Base-by-base conservation (phyloP, 2,113 vertebrate species). In the Xyrauchen texanus region DNA sequence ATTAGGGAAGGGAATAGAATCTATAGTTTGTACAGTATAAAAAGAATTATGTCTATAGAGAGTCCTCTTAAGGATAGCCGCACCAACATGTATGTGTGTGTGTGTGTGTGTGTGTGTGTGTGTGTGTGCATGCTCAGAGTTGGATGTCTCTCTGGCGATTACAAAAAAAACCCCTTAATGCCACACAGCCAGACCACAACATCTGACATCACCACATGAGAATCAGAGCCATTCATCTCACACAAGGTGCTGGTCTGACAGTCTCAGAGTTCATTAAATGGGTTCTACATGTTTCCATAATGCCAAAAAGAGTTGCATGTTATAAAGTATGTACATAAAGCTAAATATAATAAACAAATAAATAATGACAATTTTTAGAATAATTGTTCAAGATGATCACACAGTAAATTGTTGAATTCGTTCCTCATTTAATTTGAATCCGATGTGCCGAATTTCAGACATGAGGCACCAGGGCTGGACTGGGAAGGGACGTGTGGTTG, bases 141-240 rank as follows among this genome's bases (percentile, higher is more conserved):
- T 72, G 5, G 62, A 60, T 62, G 71, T 76, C 68, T 76, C 62
- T 46, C 21, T n/a, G 51, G 63, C 4, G 66, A 76, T 76, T 70
- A 76, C 65, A 81, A 81, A 81, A 76, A 64, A 76, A 81, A 76
- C 66, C 58, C 73, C 68, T 68, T 76, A 81, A 76, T 63, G 58
- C 58, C 79, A 76, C 79, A 76, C 66, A 81, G 79, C 66, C 45
- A 46, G 79, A 62, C 57, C 57, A 49, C 45, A 49, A 44, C 4
- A 10, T 21, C 71, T 62, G 57, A 76, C 66, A 76, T 69, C 72
- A 64, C 42, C 72, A 63, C 72, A 81, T 42, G 73, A 76, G 52
- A 34, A 61, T 57, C 72, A 42, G 72, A 81, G 65, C 65, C 72
- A 81, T 76, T 55, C 65, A 76, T 60, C 51, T 12, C 79, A 69